Conservation (phyloP, 1,140 invertebrate species). For the Aphaenogaster rudis region DNA sequence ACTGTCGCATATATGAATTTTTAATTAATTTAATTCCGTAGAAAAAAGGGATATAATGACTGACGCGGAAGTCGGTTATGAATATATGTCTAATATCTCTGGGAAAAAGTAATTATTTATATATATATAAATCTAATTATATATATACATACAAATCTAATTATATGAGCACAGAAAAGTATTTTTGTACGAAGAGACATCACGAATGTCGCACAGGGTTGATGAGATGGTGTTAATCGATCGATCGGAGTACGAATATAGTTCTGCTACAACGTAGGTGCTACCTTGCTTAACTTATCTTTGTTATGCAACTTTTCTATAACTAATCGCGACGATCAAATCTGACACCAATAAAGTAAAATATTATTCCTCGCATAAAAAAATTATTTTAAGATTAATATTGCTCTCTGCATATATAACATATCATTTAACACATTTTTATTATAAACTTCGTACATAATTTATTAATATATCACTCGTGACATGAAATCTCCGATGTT, state of each 20-base stretch:
- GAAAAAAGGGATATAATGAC: background rate
- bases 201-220: background rate
- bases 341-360: background rate
- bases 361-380: background rate
- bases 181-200: background rate
- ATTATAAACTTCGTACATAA: background rate
- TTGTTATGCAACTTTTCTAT: background rate
- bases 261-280: conserved; percentile 3
- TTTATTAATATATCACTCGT: conserved; percentile 5
- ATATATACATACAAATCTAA: background rate
- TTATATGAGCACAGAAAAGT: background rate
- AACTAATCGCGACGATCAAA: background rate
- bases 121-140: background rate
- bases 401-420: background rate
- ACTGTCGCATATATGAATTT: conserved; percentile 45
- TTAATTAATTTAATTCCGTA: conserved; percentile 30
- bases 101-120: background rate
- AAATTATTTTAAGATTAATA: background rate
- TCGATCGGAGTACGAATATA: conserved; percentile 8
- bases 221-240: background rate
- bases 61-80: background rate
- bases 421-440: background rate
- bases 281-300: background rate
- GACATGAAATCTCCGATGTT: conserved; percentile 15
- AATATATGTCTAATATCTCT: conserved; percentile 15